Base-by-base conservation (phyloP, 2,888 invertebrate species). In the Spodoptera littoralis region DNA sequence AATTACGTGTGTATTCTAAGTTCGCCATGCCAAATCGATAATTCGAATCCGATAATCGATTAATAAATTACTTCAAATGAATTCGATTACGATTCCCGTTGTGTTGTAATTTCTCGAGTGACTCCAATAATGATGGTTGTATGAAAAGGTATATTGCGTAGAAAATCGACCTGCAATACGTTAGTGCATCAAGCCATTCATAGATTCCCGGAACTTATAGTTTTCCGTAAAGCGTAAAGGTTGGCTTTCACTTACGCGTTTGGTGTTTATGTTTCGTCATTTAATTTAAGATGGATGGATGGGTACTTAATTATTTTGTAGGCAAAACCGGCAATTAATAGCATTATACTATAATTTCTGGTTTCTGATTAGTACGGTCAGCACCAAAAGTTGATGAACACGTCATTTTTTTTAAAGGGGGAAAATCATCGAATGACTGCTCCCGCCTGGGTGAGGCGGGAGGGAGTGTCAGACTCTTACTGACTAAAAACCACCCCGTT, bases 151-250 rank as follows among this genome's bases (percentile, higher is more conserved):
- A 63, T 57, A 73, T 61, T 54, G 73, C 76, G 64, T 77, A 52
- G 56, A 65, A 70, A 78, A 77, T 79, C 59, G 51, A 43, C 44
- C 36, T 0, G 48, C 49, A 42, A 60, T 67, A 67, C 65, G 57
- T 50, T 18, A 24, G 54, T 43, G 49, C 60, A 68, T 62, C 42
- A 66, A 63, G 49, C 49, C 57, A 64, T 73, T 76, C 79, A 71
- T 8, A 53, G 45, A 52, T 80, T 84, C 83, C 84, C 80, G 82
- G 83, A 77, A 85, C 76, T 50, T 13, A 11, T 61, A 41, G 50
- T 60, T 75, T 72, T 62, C 71, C 65, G 30, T 57, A 58, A 46
- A 1, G n/a, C 12, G 27, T 74, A 56, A 59, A 24, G 53, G 12
- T 4, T 0, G 8, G 11, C n/a, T 49, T 60, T 64, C 11, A 27